These are phyloP conservation scores for Ceyx cyanopectus DNA, from an alignment of 2,113 vertebrate species.

Conservation along the genomic window DNA sequence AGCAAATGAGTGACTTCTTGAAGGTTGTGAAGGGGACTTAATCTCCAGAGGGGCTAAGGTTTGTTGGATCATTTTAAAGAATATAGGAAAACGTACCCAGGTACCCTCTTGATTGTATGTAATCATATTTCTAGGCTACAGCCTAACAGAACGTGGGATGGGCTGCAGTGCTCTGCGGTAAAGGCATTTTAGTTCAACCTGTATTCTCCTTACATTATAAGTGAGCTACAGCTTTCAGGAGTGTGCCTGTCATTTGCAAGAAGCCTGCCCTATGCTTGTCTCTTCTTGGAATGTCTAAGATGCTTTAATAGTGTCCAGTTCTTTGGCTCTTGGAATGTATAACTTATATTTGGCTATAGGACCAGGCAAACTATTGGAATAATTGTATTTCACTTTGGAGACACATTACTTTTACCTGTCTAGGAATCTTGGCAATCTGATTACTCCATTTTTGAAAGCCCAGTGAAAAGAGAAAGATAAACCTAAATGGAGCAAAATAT, in stretches of 20 bases:
- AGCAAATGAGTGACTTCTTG: neutral
- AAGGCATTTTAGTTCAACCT: neutral
- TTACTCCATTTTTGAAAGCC: neutral
- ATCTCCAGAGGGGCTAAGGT: neutral
- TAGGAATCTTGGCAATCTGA: neutral
- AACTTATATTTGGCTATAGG: neutral
- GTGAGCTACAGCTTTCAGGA: neutral
- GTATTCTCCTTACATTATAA: rapidly evolving
- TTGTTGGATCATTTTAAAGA: neutral
- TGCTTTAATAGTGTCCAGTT: neutral
- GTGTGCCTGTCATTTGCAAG: neutral
- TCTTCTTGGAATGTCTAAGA: no score
- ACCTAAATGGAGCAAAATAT: neutral
- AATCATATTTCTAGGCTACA: neutral
- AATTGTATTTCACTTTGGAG: neutral
- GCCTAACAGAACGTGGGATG: rapidly evolving
- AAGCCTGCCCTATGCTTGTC: neutral
- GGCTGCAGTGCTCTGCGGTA: neutral
- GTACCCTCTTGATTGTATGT: neutral
- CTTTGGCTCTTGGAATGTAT: neutral
- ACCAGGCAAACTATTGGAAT: neutral
- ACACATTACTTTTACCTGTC: rapidly evolving
- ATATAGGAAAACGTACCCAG: neutral
- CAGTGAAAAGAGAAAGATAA: neutral
- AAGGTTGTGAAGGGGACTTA: neutral